Evolutionary conservation across 2,113 vertebrate genomes (phyloP).

Genomic region (Macaca mulatta): DNA sequence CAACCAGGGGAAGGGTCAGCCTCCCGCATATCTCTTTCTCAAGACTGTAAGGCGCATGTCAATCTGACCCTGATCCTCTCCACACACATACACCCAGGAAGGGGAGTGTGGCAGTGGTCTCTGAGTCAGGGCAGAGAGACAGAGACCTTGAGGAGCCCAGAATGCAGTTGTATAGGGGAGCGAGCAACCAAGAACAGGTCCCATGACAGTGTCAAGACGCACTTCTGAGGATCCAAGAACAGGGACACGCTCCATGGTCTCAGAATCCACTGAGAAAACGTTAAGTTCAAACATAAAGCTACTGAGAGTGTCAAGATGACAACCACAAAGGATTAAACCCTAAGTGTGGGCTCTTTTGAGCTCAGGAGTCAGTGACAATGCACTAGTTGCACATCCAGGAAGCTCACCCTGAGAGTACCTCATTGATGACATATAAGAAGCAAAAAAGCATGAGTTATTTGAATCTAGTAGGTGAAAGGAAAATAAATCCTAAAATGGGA

Average conservation of each 20-base stretch:
- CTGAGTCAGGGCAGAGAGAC: neutral
- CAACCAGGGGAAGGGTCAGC: too few relatives aligned
- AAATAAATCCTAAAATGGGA: neutral
- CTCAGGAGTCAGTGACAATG: neutral
- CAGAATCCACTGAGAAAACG: neutral
- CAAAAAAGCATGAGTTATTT: neutral
- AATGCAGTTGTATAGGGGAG: accelerated
- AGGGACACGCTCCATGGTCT: neutral
- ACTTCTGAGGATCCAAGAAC: accelerated
- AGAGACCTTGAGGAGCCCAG: too few relatives aligned
- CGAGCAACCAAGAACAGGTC: neutral
- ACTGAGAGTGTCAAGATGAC: neutral
- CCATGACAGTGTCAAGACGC: accelerated
- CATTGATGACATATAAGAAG: accelerated
- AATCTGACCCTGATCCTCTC: neutral
- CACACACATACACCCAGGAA: too few relatives aligned
- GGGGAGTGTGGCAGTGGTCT: neutral
- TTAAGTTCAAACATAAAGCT: neutral
- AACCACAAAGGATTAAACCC: neutral
- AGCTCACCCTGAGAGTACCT: neutral
- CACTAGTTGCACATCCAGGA: too few relatives aligned
- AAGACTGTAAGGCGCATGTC: neutral
- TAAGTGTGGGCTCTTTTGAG: neutral
- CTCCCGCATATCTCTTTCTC: neutral
- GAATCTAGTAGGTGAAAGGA: neutral